Evolutionary conservation across 2,797 vertebrate species (phyloP), one percentile per base, ranked within the genome.

Genomic region (Meriones psammophilus): DNA sequence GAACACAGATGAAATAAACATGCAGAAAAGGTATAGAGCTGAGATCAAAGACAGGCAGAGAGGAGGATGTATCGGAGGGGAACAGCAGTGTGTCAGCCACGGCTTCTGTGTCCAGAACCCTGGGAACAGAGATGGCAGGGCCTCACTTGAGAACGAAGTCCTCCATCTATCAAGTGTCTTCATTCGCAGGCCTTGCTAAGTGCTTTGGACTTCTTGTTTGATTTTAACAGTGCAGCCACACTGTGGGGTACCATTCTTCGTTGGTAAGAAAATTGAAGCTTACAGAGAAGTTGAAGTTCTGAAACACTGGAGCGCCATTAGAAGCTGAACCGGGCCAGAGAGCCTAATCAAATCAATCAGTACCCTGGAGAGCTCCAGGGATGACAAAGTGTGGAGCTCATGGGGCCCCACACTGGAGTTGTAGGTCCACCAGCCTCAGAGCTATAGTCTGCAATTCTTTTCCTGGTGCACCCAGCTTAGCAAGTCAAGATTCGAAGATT

Each of bases 331-430:
- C 26, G 83, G 94, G 81, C 78, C 42, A 89, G 36, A 88, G 30
- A 73, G 30, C 30, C 54, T 26, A 26, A n/a, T 81, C 87, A 73
- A 93, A 88, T 77, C 18, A 0, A 80, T 97, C 97, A 97, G 97
- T 92, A 97, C 97, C 97, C 62, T 92, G 97, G 97, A 98, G 69
- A 98, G 97, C 94, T 91, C 97, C 95, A 9, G 12, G 76, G 60
- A 92, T 30, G 46, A 1, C 54, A 71, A 33, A 24, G 50, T n/a
- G 5, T 22, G 0, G 18, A 0, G 10, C 8, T 62, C 26, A 50
- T 6, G 30, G n/a, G 56, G 60, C 77, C 94, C 74, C 91, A 8
- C 30, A 39, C 62, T 86, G 36, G 30, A 64, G 14, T 56, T 88
- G 88, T 68, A 91, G 90, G 92, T 68, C 81, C 88, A 88, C 77